A percentile compares a stretch with the other conserved stretches of the same genome.
These are phyloP conservation scores for Prietella phreatophila DNA, from an alignment of 2,113 vertebrate species.

Conservation along the genomic window DNA sequence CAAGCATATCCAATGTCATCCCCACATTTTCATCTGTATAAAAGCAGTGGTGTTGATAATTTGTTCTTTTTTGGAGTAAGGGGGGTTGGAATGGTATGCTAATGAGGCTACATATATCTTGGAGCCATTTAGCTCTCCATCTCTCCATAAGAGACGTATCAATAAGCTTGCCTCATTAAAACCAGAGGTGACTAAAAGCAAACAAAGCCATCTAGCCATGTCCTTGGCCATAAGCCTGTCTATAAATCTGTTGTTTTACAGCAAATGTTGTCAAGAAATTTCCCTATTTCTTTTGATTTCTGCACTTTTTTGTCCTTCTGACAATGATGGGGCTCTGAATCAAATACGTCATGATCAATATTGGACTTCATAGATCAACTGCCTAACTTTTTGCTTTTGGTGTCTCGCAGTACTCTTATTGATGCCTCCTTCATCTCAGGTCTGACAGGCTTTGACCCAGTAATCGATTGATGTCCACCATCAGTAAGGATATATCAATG, in stretches of 20 bases:
- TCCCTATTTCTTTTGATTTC: neutral
- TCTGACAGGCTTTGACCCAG: neutral
- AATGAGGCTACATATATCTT: neutral
- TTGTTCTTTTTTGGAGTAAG: neutral
- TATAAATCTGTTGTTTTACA: neutral
- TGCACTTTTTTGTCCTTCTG: neutral
- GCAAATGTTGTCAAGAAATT: neutral
- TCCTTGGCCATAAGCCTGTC: neutral
- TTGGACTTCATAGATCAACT: conserved; percentile 7
- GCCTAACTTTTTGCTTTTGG: neutral
- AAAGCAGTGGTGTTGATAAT: neutral
- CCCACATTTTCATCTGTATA: neutral
- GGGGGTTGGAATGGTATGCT: neutral
- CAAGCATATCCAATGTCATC: neutral
- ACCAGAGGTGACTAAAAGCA: neutral
- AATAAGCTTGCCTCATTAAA: neutral
- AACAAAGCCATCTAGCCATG: neutral
- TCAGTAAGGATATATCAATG: neutral
- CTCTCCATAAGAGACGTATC: neutral
- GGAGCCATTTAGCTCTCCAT: neutral
- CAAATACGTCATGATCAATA: neutral
- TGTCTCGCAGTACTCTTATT: neutral
- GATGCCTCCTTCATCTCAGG: neutral
- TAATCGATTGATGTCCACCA: neutral
- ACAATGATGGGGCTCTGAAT: neutral